Percentiles rank a stretch among this genome's conserved stretches.
phyloP scores from a whole-genome alignment of 1,140 invertebrate genomes.

The Dendrolimus kikuchii region DNA sequence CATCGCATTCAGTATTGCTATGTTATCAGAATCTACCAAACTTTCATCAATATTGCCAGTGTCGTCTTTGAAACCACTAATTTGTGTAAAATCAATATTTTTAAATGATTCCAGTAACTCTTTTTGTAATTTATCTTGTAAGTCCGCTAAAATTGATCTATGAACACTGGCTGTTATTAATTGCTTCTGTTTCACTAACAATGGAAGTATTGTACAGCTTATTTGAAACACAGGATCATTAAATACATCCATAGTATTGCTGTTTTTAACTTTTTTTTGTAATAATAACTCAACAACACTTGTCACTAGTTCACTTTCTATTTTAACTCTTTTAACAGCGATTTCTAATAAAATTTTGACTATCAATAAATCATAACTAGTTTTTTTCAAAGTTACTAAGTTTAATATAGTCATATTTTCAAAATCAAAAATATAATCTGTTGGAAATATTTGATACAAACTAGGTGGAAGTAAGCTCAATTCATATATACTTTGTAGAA shows the following conservation, averaged over 20 bases:
- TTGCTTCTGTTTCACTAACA: slow-evolving; percentile 54
- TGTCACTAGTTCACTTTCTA: slow-evolving; percentile 44
- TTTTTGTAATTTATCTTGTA: slow-evolving; percentile 58
- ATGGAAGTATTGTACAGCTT: slow-evolving; percentile 46
- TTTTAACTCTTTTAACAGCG: slow-evolving; percentile 53
- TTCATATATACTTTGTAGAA: slow-evolving; percentile 46
- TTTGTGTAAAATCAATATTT: slow-evolving; percentile 42
- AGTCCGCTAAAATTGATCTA: slow-evolving; percentile 52
- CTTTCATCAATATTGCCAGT: slow-evolving; percentile 36
- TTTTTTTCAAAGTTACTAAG: slow-evolving; percentile 48
- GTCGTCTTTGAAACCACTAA: slow-evolving; percentile 13
- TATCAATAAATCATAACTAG: slow-evolving; percentile 34
- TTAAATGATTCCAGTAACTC: slow-evolving; percentile 47
- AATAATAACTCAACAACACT: slow-evolving; percentile 48
- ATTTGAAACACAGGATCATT: slow-evolving; percentile 51
- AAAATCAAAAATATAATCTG: slow-evolving; percentile 47
- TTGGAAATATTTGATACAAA: slow-evolving; percentile 50
- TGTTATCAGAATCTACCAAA: slow-evolving; percentile 25
- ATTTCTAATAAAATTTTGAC: slow-evolving; percentile 46
- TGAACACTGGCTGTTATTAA: slow-evolving; percentile 44
- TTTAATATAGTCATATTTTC: slow-evolving; percentile 32
- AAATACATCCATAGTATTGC: slow-evolving; percentile 40
- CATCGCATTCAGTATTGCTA: slow-evolving; percentile 56
- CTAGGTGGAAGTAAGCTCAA: slow-evolving; percentile 48
- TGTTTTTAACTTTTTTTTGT: slow-evolving; percentile 31